Conservation (phyloP, 2,888 invertebrate genomes). For the Eucriotettix oculatus region DNA sequence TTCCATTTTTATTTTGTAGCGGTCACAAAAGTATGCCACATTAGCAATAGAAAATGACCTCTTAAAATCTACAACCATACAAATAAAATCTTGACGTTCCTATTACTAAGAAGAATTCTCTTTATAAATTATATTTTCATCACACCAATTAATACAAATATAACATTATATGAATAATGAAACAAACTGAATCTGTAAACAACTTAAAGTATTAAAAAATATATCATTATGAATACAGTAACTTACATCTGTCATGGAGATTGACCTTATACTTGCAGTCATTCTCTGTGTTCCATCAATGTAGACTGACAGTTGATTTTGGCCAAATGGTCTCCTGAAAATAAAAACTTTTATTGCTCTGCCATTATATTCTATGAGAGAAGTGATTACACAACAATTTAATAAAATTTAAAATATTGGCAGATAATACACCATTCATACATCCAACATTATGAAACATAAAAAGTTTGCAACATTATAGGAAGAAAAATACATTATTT, state of each 20-base stretch:
- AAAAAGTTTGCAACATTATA: too few relatives aligned
- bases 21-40: too few relatives aligned
- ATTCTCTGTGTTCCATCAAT: slow-evolving; percentile 38
- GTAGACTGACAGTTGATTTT: slow-evolving; percentile 38
- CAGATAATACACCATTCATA: neutral
- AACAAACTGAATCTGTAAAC: neutral
- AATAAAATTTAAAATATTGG: neutral
- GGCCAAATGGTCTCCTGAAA: slow-evolving; percentile 37
- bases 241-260: slow-evolving; percentile 35
- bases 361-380: neutral
- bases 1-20: too few relatives aligned
- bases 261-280: slow-evolving; percentile 36
- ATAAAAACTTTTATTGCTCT: neutral
- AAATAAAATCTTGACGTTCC: too few relatives aligned
- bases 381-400: neutral
- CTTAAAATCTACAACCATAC: too few relatives aligned
- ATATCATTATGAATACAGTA: neutral
- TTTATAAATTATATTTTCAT: too few relatives aligned
- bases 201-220: neutral
- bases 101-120: too few relatives aligned
- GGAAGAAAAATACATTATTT: too few relatives aligned
- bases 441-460: too few relatives aligned
- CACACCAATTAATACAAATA: too few relatives aligned
- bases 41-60: too few relatives aligned
- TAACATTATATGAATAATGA: neutral